Conservation (phyloP, 2,888 invertebrate species). For the Nudaria mundana region DNA sequence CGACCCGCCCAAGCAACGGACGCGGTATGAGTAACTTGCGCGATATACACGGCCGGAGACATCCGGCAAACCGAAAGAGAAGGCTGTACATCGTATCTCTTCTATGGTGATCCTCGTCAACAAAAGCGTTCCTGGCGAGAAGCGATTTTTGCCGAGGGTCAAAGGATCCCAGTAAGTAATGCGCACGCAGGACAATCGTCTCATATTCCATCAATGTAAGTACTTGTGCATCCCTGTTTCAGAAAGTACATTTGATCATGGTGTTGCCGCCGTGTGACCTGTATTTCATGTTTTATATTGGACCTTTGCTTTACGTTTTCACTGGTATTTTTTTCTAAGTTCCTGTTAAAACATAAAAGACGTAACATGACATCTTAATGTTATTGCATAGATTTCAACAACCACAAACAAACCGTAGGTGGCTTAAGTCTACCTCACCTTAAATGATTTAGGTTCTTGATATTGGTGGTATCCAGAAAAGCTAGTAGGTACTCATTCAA, state of each 20-base stretch:
- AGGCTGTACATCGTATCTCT: slow-evolving; percentile 31
- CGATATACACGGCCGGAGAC: slow-evolving; percentile 69
- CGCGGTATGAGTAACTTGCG: slow-evolving; percentile 66
- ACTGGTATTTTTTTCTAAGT: neutral
- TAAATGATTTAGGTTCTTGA: no score
- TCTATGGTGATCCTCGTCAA: slow-evolving; percentile 32
- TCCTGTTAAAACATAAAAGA: no score
- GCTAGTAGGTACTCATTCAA: no score
- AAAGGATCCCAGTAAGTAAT: slow-evolving; percentile 48
- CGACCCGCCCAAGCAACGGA: slow-evolving; percentile 64
- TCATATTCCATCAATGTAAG: slow-evolving; percentile 14
- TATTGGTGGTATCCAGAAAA: no score
- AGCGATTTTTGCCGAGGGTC: slow-evolving; percentile 44
- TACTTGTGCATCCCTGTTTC: slow-evolving; percentile 16
- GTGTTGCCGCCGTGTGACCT: slow-evolving; percentile 14
- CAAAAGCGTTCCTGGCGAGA: slow-evolving; percentile 41
- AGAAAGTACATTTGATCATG: slow-evolving; percentile 15
- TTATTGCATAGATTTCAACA: no score
- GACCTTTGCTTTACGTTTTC: neutral
- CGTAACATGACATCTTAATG: no score
- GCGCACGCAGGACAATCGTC: slow-evolving; percentile 65
- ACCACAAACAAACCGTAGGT: no score
- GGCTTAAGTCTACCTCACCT: no score
- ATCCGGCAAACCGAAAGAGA: slow-evolving; percentile 51
- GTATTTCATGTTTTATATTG: slow-evolving; percentile 12